Evolutionary conservation across 2,797 vertebrate species (phyloP), one percentile per base, ranked within the genome.

Genomic region (Micrastur ruficollis): DNA sequence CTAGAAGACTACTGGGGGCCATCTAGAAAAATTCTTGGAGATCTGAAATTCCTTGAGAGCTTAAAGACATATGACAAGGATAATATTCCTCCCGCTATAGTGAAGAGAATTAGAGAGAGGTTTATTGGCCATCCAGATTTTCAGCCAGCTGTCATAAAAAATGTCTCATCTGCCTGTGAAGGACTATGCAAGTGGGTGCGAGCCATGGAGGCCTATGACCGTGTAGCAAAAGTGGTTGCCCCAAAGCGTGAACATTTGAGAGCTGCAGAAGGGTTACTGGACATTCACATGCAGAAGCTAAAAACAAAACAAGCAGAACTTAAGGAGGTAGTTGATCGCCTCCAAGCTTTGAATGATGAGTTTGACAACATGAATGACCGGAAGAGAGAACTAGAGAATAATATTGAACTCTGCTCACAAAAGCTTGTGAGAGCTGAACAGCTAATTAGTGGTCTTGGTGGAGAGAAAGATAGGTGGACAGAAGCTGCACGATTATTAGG

Each of bases 141-240:
- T 94, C 98, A 99, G 93, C 99, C 99, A 1, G 95, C 98, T 9
- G 96, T 99, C 3, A 99, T 99, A 42, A 99, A 99, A 95, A 99
- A 99, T 0, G 99, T 99, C 25, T 99, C 99, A 0, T 99, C 99
- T 0, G 99, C 99, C 79, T 99, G 99, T 22, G 99, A 99, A 94
- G 99, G 99, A 9, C 98, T 99, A 14, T 99, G 99, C 96, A 99
- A 99, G 94, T 99, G 99, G 99, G 99, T 99, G 83, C 94, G 99
- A 56, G 99, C 99, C 82, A 99, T 99, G 99, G 99, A 99, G 84
- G 98, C 99, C 8, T 99, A 99, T 0, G 99, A 99, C 56, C 98
- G 98, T 0, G 99, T 99, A 11, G 98, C 98, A 50, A 99, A 99
- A 80, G 98, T 99, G 9, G 99, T 99, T 2, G 99, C 99, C 52